Evolutionary conservation across 1,140 invertebrate genomes (phyloP).

Genomic region (Sipha flava): DNA sequence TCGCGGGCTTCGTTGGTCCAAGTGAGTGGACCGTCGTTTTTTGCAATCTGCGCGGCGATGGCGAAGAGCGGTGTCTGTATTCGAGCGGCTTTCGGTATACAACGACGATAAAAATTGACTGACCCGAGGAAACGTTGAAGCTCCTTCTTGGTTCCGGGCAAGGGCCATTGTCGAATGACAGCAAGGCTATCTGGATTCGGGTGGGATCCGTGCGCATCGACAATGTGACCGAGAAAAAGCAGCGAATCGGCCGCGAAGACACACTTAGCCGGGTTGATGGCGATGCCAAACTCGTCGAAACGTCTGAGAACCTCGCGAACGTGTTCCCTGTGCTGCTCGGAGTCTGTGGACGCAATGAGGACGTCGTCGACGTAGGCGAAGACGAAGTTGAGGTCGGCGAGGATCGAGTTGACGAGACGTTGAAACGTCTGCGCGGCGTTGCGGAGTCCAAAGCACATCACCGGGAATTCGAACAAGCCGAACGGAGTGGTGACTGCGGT

Average conservation of each 20-base stretch:
- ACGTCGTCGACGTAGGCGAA: conserved; percentile 44
- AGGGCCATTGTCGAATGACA: neutral
- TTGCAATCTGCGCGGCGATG: neutral
- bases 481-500: conserved; percentile 43
- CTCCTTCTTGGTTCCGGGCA: neutral
- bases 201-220: conserved; percentile 10
- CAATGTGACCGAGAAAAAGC: conserved; percentile 40
- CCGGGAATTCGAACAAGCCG: conserved; percentile 37
- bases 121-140: conserved; percentile 31
- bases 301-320: conserved; percentile 35
- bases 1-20: neutral
- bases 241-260: conserved; percentile 38
- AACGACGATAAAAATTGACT: neutral
- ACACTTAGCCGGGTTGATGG: conserved; percentile 41
- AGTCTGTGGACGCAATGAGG: conserved; percentile 39
- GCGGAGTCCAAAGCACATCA: conserved; percentile 42
- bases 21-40: neutral
- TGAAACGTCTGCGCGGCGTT: conserved; percentile 46
- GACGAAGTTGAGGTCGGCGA: conserved; percentile 40
- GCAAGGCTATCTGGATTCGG: conserved; percentile 39
- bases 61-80: conserved; percentile 8
- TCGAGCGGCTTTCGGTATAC: conserved; percentile 21
- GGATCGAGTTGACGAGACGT: conserved; percentile 46
- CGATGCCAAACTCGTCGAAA: conserved; percentile 38
- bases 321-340: conserved; percentile 37